Evolutionary conservation across 2,797 vertebrate genomes (phyloP).

Genomic region (Sebastes diaconus): DNA sequence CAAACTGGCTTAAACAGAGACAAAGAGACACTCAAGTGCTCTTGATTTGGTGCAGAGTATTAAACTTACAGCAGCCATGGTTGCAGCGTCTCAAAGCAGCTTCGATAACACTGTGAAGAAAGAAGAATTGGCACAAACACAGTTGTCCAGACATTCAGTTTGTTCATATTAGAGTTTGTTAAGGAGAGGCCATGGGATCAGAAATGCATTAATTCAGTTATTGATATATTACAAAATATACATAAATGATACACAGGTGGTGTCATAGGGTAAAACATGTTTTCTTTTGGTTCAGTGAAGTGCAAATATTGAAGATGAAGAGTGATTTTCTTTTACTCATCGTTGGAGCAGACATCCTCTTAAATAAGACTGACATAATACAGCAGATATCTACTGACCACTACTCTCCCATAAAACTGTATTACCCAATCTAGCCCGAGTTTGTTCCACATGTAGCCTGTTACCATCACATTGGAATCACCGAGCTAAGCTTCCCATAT

Average conservation of each 20-base stretch:
- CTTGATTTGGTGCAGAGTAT: background rate
- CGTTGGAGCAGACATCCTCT: constrained; percentile 5
- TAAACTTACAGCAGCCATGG: constrained; percentile 85
- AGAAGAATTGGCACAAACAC: constrained; percentile 34
- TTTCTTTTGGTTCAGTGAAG: background rate
- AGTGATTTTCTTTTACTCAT: background rate
- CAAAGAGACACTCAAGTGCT: constrained; percentile 1
- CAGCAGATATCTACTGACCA: background rate
- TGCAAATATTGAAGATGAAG: background rate
- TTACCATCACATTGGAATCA: background rate
- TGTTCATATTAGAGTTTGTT: background rate
- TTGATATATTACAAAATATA: background rate
- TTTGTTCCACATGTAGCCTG: background rate
- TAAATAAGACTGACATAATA: background rate
- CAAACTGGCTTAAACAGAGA: background rate
- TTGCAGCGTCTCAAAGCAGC: constrained; percentile 61
- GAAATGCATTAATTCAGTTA: background rate
- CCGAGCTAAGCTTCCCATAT: background rate
- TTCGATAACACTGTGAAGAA: constrained; percentile 49
- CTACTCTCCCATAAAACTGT: background rate
- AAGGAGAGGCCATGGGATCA: background rate
- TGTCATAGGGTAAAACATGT: background rate
- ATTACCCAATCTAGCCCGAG: background rate
- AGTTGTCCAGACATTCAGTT: background rate
- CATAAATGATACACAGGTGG: background rate